Evolutionary conservation across 64 coral and sea anemone species (phyloP).

Genomic region (Actinia tenebrosa): DNA sequence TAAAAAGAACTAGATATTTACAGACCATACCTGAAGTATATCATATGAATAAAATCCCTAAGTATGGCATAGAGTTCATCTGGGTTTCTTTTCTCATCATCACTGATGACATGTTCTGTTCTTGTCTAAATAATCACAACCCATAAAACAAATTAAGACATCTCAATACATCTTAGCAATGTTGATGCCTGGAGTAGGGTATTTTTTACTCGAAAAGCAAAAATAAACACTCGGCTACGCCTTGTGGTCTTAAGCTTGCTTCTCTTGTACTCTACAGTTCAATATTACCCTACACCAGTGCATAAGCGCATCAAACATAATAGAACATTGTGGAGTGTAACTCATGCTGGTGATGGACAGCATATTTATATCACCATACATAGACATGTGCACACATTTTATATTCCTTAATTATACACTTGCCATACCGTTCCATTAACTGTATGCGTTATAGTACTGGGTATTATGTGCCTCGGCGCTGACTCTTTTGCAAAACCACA

Average conservation of each 20-base stretch:
- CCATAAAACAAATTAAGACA: background rate
- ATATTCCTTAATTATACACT: background rate
- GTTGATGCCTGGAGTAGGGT: no score
- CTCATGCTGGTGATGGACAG: no score
- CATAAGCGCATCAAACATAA: no score
- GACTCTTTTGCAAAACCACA: constrained; percentile 97
- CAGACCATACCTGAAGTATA: constrained; percentile 70
- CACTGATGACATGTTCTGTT: background rate
- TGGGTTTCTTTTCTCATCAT: constrained; percentile 47
- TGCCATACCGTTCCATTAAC: constrained; percentile 85
- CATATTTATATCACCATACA: no score
- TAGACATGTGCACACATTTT: no score
- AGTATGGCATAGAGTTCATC: constrained; percentile 86
- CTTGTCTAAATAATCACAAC: background rate
- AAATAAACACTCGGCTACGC: no score
- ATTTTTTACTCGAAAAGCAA: no score
- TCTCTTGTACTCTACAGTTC: no score
- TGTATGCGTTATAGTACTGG: constrained; percentile 70
- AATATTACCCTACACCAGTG: no score
- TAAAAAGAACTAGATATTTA: background rate
- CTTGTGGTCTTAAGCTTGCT: no score
- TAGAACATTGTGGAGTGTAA: no score
- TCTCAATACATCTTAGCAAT: no score
- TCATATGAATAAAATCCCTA: constrained; percentile 81
- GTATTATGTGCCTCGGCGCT: constrained; percentile 84